Evolutionary conservation across 2,113 vertebrate species (phyloP).

Genomic region (Heterotis niloticus): DNA sequence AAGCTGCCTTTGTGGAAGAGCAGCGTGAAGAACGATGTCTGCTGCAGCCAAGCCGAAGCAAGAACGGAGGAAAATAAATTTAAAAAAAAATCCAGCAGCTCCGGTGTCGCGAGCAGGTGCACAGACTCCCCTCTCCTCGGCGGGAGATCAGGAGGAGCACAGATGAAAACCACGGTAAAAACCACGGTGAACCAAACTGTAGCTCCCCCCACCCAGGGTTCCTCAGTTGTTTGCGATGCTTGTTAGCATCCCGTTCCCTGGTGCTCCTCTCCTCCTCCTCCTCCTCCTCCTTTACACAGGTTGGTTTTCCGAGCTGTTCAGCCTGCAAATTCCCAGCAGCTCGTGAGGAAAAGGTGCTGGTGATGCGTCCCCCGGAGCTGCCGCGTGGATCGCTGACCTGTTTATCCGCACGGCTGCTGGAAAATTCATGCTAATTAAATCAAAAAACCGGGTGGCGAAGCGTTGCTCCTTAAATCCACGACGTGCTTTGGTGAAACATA

Average conservation of each 20-base stretch:
- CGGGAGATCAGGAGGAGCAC: constrained; percentile 18
- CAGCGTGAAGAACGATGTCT: constrained; percentile 49
- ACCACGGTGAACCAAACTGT: not conserved
- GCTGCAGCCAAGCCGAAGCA: constrained; percentile 62
- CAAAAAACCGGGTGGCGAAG: constrained; percentile 48
- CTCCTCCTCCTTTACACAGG: constrained; percentile 30
- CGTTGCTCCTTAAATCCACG: constrained; percentile 54
- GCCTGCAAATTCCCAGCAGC: constrained; percentile 37
- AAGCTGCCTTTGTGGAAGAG: not conserved
- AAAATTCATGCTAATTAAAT: constrained; percentile 58
- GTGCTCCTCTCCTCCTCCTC: constrained; percentile 37
- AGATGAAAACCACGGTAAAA: not conserved
- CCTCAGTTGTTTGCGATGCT: constrained; percentile 43
- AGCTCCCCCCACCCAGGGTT: constrained; percentile 42
- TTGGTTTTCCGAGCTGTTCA: constrained; percentile 33
- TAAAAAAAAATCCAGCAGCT: constrained; percentile 44
- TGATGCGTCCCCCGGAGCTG: not conserved
- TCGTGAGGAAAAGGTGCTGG: constrained; percentile 33
- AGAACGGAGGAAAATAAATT: constrained; percentile 56
- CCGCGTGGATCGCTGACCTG: constrained; percentile 35
- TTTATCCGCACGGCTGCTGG: constrained; percentile 46
- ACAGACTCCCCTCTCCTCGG: constrained; percentile 39
- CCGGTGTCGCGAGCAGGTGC: constrained; percentile 42
- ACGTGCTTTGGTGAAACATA: constrained; percentile 31
- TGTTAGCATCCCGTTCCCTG: constrained; percentile 32